Percentiles rank a stretch among this genome's conserved stretches.
These are phyloP conservation scores for Diorhabda sublineata DNA, from an alignment of 1,140 invertebrate species.

Conservation along the genomic window DNA sequence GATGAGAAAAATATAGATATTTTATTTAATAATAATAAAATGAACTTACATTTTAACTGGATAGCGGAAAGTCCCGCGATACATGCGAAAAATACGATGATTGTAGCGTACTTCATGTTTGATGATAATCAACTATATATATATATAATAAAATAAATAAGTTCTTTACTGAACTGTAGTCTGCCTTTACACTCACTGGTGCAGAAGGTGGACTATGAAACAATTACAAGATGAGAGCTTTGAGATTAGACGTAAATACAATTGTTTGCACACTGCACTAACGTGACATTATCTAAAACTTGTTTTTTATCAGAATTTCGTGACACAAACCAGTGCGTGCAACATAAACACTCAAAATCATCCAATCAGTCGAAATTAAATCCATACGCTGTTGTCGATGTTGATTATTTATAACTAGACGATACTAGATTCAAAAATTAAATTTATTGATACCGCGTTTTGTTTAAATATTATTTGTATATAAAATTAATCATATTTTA, in stretches of 20 bases:
- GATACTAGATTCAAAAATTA: too few species aligned
- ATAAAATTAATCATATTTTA: too few species aligned
- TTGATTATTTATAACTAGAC: too few species aligned
- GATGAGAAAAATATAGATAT: too few species aligned
- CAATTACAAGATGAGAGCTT: constrained; percentile 20
- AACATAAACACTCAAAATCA: too few species aligned
- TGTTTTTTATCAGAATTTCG: background rate
- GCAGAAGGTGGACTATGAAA: constrained; percentile 66
- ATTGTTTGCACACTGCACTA: constrained; percentile 30
- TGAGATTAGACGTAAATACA: constrained; percentile 6
- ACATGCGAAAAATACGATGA: constrained; percentile 34
- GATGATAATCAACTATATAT: too few species aligned
- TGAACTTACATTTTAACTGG: constrained; percentile 53
- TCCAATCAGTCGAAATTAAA: too few species aligned
- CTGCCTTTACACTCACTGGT: constrained; percentile 85
- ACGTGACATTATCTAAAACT: background rate
- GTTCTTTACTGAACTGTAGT: constrained; percentile 15
- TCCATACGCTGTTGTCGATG: too few species aligned
- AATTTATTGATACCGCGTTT: too few species aligned
- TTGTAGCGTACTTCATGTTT: constrained; percentile 50
- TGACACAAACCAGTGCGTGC: too few species aligned
- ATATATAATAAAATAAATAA: too few species aligned
- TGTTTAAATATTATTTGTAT: too few species aligned
- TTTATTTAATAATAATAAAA: constrained; percentile 10
- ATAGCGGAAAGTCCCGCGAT: constrained; percentile 46